These are phyloP conservation scores for Dasyurus viverrinus DNA, from an alignment of 2,113 vertebrate species.

Conservation along the genomic window DNA sequence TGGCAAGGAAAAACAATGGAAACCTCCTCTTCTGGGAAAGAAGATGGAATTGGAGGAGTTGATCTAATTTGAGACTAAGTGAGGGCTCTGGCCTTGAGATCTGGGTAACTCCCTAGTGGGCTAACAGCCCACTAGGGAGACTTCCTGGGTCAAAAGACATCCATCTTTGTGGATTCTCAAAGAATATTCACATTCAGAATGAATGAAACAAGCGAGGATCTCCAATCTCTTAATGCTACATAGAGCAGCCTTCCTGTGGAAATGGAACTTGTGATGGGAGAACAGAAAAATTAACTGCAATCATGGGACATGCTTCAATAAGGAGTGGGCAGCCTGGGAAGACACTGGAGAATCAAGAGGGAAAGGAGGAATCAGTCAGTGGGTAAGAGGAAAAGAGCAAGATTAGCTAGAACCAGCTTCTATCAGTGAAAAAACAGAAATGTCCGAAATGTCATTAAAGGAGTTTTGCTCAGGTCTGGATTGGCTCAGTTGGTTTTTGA, in stretches of 20 bases:
- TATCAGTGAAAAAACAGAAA: background rate
- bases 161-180: background rate
- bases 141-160: background rate
- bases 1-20: slow-evolving; percentile 81
- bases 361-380: background rate
- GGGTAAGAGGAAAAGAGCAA: too few relatives aligned
- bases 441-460: background rate
- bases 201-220: background rate
- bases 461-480: background rate
- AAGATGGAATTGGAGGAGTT: slow-evolving; percentile 65
- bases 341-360: background rate
- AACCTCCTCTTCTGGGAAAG: slow-evolving; percentile 69
- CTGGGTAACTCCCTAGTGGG: slow-evolving; percentile 42
- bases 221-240: background rate
- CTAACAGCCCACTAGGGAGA: slow-evolving; percentile 7
- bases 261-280: background rate
- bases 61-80: slow-evolving; percentile 62
- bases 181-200: background rate
- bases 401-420: background rate
- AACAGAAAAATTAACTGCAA: background rate
- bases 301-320: background rate
- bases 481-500: background rate
- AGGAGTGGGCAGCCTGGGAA: background rate
- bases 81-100: slow-evolving; percentile 35
- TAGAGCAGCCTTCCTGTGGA: background rate